Evolutionary conservation across 2,113 vertebrate species (phyloP), one percentile per base, ranked within the genome.

Genomic region (Corythornis madagascariensis): DNA sequence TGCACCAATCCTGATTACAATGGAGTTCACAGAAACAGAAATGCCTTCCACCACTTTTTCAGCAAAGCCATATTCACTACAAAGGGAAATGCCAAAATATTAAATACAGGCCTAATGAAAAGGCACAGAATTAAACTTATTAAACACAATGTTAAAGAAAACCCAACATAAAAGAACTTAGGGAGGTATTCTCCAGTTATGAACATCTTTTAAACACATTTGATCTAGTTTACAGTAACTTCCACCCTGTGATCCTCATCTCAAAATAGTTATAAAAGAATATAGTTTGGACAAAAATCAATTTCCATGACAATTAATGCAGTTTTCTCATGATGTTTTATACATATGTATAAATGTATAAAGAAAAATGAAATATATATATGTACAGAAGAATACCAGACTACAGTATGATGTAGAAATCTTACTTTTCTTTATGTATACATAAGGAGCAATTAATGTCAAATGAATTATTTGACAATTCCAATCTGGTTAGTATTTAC

Each of bases 31-130:
- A 89, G 99, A 99, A 94, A 99, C 98, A 12, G 99, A 98, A 92
- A 99, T 99, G 65, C 99, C 99, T 97, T 99, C 99, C 33, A 99
- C 99, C 78, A 99, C 99, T 97, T 99, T 99, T 97, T 99, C 99
- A 77, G 99, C 99, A 98, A 99, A 99, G 95, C 99, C 98, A 83
- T 99, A 99, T 96, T 99, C 99, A 97, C 99, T 99, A 96, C 18
- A 96, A 96, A 96, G 83, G 43, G 79, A 96, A 97, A 97, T 78
- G 50, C 8, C 88, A 92, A 92, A 13, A 66, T 47, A 86, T 94
- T 91, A 94, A 83, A 87, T 42, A 86, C 22, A 81, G 38, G 50
- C 21, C 5, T 1, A 86, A 64, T 52, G 9, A 72, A 89, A 81
- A 28, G 42, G 13, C 45, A 80, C 9, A 85, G 74, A 92, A 90